Conservation (phyloP, 2,888 invertebrate species). For the Platypus cylindrus region DNA sequence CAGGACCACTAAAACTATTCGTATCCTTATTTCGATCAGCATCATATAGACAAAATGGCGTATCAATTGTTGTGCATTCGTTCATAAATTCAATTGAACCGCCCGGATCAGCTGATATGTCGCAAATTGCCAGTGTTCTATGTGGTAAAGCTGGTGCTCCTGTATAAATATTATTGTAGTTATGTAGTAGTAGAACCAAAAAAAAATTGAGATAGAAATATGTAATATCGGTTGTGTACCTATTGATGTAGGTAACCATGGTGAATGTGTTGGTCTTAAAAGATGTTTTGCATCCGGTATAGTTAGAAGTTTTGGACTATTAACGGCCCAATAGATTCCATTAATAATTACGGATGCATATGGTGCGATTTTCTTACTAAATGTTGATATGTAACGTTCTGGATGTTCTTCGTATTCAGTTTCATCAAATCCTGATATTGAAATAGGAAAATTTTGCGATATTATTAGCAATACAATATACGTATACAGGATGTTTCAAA, state of each 20-base stretch:
- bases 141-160: slow-evolving; percentile 83
- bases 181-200: no score
- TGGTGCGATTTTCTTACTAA: slow-evolving; percentile 93
- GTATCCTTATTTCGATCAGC: slow-evolving; percentile 96
- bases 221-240: slow-evolving; percentile 7
- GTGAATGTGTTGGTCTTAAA: slow-evolving; percentile 75
- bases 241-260: slow-evolving; percentile 77
- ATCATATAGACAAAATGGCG: slow-evolving; percentile 98
- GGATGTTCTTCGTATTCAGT: slow-evolving; percentile 84
- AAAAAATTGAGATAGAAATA: no score
- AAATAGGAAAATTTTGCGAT: no score
- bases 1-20: slow-evolving; percentile 91
- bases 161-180: slow-evolving; percentile 33
- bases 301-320: slow-evolving; percentile 88
- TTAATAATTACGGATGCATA: slow-evolving; percentile 95
- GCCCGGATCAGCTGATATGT: slow-evolving; percentile 97
- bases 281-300: slow-evolving; percentile 97
- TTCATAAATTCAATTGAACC: slow-evolving; percentile 91
- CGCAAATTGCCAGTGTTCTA: slow-evolving; percentile 89
- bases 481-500: no score
- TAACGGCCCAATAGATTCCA: slow-evolving; percentile 98
- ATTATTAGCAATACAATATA: no score
- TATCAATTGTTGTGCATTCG: slow-evolving; percentile 98
- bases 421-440: slow-evolving; percentile 54
- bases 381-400: slow-evolving; percentile 87